Percentiles rank a stretch among this genome's conserved stretches.
Conservation (phyloP, 2,113 vertebrate genomes). For the Sitta europaea region DNA sequence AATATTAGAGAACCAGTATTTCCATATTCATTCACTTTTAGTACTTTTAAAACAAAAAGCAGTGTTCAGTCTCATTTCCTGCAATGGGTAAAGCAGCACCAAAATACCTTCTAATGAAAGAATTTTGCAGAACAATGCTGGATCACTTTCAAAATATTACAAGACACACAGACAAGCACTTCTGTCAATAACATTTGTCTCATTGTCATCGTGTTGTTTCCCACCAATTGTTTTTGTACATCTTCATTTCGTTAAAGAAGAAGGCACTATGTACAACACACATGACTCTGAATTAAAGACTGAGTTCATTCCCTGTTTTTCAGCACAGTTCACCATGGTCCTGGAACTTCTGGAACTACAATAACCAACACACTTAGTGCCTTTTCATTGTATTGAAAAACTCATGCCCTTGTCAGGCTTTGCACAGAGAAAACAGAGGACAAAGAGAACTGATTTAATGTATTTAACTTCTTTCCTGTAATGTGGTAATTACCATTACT, state of each 20-base stretch:
- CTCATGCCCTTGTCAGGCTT: neutral
- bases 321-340: neutral
- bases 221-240: neutral
- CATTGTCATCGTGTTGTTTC: neutral
- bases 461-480: neutral
- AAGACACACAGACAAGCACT: neutral
- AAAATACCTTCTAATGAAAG: neutral
- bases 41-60: neutral
- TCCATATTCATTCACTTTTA: neutral
- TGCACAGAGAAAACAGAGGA: neutral
- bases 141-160: neutral
- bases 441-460: neutral
- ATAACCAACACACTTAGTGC: neutral
- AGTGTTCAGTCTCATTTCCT: neutral
- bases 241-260: neutral
- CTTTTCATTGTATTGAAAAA: neutral
- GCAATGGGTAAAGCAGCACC: neutral
- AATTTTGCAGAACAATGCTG: slow-evolving; percentile 30
- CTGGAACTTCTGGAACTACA: neutral
- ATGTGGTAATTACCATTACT: neutral
- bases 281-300: neutral
- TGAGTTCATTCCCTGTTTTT: neutral
- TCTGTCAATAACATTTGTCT: neutral
- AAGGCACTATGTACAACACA: neutral
- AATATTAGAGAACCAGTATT: neutral